Percentiles rank a stretch among this genome's conserved stretches.
These are phyloP conservation scores for Zaprionus taronus DNA, from an alignment of 1,140 invertebrate species.

Conservation along the genomic window DNA sequence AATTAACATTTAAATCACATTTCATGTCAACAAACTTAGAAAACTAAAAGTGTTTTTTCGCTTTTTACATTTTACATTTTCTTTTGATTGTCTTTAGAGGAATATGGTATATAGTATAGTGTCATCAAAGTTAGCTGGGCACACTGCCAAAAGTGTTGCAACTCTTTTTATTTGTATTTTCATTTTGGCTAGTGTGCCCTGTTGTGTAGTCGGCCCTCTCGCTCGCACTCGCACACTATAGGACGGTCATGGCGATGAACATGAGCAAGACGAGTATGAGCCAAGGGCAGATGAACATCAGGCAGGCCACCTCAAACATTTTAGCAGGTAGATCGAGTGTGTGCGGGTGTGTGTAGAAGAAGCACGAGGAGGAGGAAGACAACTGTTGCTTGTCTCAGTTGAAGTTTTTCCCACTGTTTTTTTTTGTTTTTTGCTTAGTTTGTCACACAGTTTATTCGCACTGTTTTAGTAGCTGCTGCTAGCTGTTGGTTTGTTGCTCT, in stretches of 20 bases:
- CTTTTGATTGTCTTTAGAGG: slow-evolving; percentile 24
- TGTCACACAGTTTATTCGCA: slow-evolving; percentile 24
- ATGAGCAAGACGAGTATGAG: slow-evolving; percentile 76
- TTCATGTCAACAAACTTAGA: slow-evolving; percentile 33
- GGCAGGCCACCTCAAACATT: slow-evolving; percentile 80
- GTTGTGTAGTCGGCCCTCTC: slow-evolving; percentile 28
- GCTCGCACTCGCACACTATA: slow-evolving; percentile 46
- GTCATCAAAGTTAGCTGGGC: slow-evolving; percentile 30
- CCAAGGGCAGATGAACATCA: slow-evolving; percentile 84
- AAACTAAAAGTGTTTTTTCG: slow-evolving; percentile 12
- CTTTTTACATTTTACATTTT: slow-evolving; percentile 3
- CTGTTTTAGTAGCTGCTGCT: slow-evolving; percentile 7
- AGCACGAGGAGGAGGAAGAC: not conserved
- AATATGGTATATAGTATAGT: slow-evolving; percentile 42
- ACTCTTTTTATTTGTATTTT: slow-evolving; percentile 21
- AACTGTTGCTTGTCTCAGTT: slow-evolving; percentile 21
- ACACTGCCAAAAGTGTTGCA: slow-evolving; percentile 69
- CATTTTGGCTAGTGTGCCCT: slow-evolving; percentile 61
- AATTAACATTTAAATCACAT: slow-evolving; percentile 71
- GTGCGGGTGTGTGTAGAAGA: not conserved
- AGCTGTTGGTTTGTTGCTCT: slow-evolving; percentile 24
- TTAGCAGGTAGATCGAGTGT: slow-evolving; percentile 20
- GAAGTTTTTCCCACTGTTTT: slow-evolving; percentile 1
- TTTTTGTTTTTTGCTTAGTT: slow-evolving; percentile 19
- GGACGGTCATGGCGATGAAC: slow-evolving; percentile 80